These are phyloP conservation scores for Furcifer pardalis DNA, from an alignment of 2,797 vertebrate genomes.

Conservation along the genomic window DNA sequence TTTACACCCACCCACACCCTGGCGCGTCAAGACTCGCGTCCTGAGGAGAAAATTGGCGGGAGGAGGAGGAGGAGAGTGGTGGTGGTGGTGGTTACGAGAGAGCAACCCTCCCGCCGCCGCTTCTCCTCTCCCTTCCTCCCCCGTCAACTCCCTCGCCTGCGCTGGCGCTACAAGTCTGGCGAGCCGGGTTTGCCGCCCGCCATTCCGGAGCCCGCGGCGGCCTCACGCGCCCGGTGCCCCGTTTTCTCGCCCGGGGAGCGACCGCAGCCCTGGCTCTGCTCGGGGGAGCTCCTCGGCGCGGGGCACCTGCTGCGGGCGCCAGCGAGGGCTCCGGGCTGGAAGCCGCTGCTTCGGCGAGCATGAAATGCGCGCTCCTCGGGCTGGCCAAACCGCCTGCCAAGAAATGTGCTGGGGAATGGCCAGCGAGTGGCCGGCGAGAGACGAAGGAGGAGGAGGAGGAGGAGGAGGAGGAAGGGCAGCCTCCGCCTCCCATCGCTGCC, in stretches of 20 bases:
- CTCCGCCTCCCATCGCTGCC: not conserved
- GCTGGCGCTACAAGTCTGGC: slow-evolving; percentile 20
- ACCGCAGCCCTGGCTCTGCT: slow-evolving; percentile 19
- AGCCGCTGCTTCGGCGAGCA: slow-evolving; percentile 22
- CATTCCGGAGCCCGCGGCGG: not conserved
- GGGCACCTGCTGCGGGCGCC: not conserved
- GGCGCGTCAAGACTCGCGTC: not conserved
- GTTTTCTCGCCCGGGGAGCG: not conserved
- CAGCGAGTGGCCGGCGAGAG: slow-evolving; percentile 15
- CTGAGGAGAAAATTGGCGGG: not conserved
- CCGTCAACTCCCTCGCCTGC: not conserved
- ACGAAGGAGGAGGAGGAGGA: slow-evolving; percentile 43
- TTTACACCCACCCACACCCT: not conserved
- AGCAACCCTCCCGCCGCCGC: too few relatives aligned
- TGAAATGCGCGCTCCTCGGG: slow-evolving; percentile 28
- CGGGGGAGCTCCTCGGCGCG: not conserved
- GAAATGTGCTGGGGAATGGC: slow-evolving; percentile 17
- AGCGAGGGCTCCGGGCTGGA: slow-evolving; percentile 15
- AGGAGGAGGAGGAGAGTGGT: not conserved
- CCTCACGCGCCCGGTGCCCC: too few relatives aligned
- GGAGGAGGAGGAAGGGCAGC: slow-evolving; percentile 29
- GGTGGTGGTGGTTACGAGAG: not conserved
- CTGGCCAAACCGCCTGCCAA: slow-evolving; percentile 17
- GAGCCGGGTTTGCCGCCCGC: not conserved
- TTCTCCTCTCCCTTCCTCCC: too few relatives aligned